Base-by-base conservation (phyloP, 2,888 invertebrate species). In the Rhaphigaster nebulosa region DNA sequence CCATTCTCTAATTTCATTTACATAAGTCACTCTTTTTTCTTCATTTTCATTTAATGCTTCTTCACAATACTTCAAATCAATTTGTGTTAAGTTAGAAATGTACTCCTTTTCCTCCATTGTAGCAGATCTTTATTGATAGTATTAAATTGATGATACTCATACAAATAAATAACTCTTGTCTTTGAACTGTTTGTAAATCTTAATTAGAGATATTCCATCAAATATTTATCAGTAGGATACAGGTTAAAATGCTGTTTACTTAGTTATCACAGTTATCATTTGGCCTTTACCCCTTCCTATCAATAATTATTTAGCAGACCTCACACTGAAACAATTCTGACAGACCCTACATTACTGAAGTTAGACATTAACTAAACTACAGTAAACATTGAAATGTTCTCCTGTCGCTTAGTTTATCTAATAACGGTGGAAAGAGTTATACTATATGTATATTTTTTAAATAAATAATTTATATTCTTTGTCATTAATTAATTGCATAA, bases 1-100 rank as follows among this genome's bases (percentile, higher is more conserved):
- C 94, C 94, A 95, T 20, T 93, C 92, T 90, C 93, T 93, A 34
- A 94, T 93, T 92, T 94, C 93, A 50, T 93, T 92, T 65, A 95
- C 93, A 91, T 93, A 93, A 4, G 92, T 92, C n/a, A 93, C 92
- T 87, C 94, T 92, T n/a, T 92, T 92, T 8, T 92, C 93, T 54
- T 56, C 80, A 84, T 88, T 91, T 89, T 92, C 92, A 87, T 90
- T 90, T 65, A 92, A 90, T 65, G 76, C 76, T 80, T 92, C 91
- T 89, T 91, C 91, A 87, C 92, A 92, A 90, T 92, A 92, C 54
- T 91, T 91, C 4, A 89, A 15, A 70, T 41, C 90, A 18, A 20
- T 52, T 38, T 84, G 6, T 34, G n/a, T 70, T 54, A 90, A 60
- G 26, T 4, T 84, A 45, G 54, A 90, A 34, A 26, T 15, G 26